These are phyloP conservation scores for Myripristis jacobus DNA, from an alignment of 2,797 vertebrate genomes.

Conservation along the genomic window DNA sequence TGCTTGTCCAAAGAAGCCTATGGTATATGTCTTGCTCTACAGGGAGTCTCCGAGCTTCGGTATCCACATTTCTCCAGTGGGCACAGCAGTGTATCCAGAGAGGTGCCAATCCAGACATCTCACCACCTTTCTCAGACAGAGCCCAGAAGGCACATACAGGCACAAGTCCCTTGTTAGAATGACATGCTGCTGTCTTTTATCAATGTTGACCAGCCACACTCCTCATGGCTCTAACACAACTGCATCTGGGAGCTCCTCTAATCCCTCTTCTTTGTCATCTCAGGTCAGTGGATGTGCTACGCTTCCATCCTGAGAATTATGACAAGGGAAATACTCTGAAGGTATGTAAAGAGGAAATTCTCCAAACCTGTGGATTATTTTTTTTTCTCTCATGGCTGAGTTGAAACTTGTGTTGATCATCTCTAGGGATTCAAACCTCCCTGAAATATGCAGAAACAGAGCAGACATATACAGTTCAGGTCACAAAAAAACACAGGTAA, in stretches of 20 bases:
- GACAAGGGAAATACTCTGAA: conserved; percentile 75
- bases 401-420: conserved; percentile 27
- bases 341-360: conserved; percentile 67
- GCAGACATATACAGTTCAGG: conserved; percentile 19
- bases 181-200: conserved; percentile 73
- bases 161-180: conserved; percentile 72
- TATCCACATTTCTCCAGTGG: conserved; percentile 53
- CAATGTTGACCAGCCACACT: conserved; percentile 83
- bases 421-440: conserved; percentile 55
- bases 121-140: conserved; percentile 52
- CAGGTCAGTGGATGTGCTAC: conserved; percentile 68
- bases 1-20: conserved; percentile 65
- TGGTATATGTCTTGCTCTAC: conserved; percentile 50
- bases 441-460: conserved; percentile 9
- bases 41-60: conserved; percentile 63
- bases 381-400: conserved; percentile 33
- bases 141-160: conserved; percentile 59
- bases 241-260: conserved; percentile 63
- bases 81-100: conserved; percentile 55
- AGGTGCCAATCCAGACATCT: conserved; percentile 74
- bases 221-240: conserved; percentile 60
- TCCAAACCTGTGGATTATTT: conserved; percentile 47
- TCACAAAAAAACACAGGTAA: background rate
- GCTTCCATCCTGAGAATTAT: conserved; percentile 76
- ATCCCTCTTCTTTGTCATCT: conserved; percentile 79